Base-by-base conservation (phyloP, 2,113 vertebrate genomes). In the Cavia porcellus region DNA sequence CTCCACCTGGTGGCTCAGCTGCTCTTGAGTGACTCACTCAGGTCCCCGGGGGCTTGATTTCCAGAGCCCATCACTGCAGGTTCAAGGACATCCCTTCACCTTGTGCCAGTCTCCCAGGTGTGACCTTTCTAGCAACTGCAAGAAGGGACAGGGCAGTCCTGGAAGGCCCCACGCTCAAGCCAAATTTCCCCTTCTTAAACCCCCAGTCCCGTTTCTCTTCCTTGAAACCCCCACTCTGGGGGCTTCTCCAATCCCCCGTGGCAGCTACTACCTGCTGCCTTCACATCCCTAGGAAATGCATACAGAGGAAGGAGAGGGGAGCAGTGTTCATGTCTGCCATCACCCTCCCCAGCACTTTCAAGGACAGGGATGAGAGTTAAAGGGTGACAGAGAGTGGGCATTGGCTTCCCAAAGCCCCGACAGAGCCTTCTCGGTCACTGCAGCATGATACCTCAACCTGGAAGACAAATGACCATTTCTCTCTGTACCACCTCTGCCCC, bases 11-110 rank as follows among this genome's bases (percentile, higher is more conserved):
- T 68, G 30, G 80, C 84, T 42, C 70, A 83, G 19, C 47, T 87
- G 68, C 38, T 85, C 66, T 61, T 75, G 30, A 25, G 30, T 50
- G 88, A 97, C 45, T 96, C 93, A 91, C 55, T 35, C 38, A 55
- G 28, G 28, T 92, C n/a, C 9, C 89, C 83, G 25, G 81, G 68
- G 25, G 80, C 62, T 70, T n/a, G 7, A 22, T 79, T 92, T 84
- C 62, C 85, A 92, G 79, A 94, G 64, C 20, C 52, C 52, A 10
- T 89, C 72, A 22, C 32, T 68, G 32, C 28, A 86, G 32, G 45
- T 64, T 91, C 50, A 80, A 52, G 50, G 90, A 93, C 92, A 81
- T 28, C 75, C 35, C 84, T 89, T 84, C 28, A 82, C 61, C 61
- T 96, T 47, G 57, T 22, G 77, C 47, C 55, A 5, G 50, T 52